Conservation (phyloP, 2,797 vertebrate species). For the Chaetophractus vellerosus region DNA sequence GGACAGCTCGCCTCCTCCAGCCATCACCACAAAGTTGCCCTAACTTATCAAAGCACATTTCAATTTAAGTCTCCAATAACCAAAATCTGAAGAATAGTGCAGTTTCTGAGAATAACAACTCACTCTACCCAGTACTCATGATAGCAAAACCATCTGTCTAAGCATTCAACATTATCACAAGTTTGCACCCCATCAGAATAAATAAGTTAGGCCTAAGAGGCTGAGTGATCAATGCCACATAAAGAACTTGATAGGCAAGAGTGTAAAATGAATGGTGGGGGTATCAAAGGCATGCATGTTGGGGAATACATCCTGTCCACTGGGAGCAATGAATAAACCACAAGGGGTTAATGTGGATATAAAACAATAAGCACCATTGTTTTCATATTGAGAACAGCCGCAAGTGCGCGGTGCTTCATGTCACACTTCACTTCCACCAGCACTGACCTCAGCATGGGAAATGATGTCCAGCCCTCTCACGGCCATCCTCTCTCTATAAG, state of each 20-base stretch:
- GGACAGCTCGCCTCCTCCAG: slow-evolving; percentile 40
- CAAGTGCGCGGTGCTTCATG: background rate
- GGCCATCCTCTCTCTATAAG: background rate
- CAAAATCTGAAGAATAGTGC: slow-evolving; percentile 52
- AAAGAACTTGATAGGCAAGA: background rate
- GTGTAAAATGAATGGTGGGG: slow-evolving; percentile 55
- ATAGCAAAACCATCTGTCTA: slow-evolving; percentile 63
- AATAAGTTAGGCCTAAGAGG: slow-evolving; percentile 29
- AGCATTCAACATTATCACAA: slow-evolving; percentile 59
- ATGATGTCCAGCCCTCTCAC: background rate
- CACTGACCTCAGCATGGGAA: background rate
- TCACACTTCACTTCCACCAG: background rate
- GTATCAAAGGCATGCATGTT: background rate
- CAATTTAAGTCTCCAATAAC: background rate
- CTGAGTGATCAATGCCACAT: slow-evolving; percentile 54
- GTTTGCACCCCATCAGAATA: slow-evolving; percentile 63
- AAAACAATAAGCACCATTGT: background rate
- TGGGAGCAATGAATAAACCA: background rate
- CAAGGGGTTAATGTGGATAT: background rate
- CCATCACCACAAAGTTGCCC: slow-evolving; percentile 49
- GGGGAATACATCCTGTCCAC: background rate
- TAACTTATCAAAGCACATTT: slow-evolving; percentile 2
- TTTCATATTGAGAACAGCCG: background rate
- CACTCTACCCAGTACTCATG: slow-evolving; percentile 43
- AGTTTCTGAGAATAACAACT: slow-evolving; percentile 55